Conservation (phyloP, 2,113 vertebrate species). For the Catagonus wagneri region DNA sequence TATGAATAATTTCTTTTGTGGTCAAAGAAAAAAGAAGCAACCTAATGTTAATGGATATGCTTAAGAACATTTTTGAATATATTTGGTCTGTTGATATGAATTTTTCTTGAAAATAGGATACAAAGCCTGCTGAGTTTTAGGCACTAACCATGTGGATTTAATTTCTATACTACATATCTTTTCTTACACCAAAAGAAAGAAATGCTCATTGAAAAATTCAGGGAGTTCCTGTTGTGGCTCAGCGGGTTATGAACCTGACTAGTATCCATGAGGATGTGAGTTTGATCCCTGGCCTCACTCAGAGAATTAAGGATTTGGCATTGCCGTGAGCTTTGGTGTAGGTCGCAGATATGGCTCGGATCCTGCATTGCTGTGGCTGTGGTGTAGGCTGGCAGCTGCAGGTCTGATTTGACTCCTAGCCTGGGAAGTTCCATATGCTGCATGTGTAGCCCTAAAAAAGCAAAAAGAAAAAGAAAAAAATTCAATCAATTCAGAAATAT, state of each 20-base stretch:
- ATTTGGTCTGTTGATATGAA: not conserved
- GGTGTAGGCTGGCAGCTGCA: no score
- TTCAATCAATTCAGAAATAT: not conserved
- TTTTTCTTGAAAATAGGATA: conserved; percentile 37
- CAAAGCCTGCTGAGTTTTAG: not conserved
- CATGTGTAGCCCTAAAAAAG: no score
- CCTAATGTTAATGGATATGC: conserved; percentile 39
- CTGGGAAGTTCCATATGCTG: no score
- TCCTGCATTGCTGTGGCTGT: no score
- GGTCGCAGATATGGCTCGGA: no score
- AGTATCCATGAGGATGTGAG: no score
- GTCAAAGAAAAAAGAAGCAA: not conserved
- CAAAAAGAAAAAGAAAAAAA: not conserved
- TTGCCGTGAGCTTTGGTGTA: no score
- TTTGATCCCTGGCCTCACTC: no score
- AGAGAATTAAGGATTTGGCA: no score
- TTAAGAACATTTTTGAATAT: conserved; percentile 23
- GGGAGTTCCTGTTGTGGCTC: no score
- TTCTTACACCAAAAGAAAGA: conserved; percentile 24
- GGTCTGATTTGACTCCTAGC: no score
- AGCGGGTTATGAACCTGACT: no score
- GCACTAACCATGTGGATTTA: not conserved
- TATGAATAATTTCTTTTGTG: conserved; percentile 56
- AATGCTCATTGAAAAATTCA: not conserved
- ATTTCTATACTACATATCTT: conserved; percentile 8